A percentile compares a stretch with the other conserved stretches of the same genome.
phyloP scores from a whole-genome alignment of 2,888 invertebrate species.

The Diaphora mendica region DNA sequence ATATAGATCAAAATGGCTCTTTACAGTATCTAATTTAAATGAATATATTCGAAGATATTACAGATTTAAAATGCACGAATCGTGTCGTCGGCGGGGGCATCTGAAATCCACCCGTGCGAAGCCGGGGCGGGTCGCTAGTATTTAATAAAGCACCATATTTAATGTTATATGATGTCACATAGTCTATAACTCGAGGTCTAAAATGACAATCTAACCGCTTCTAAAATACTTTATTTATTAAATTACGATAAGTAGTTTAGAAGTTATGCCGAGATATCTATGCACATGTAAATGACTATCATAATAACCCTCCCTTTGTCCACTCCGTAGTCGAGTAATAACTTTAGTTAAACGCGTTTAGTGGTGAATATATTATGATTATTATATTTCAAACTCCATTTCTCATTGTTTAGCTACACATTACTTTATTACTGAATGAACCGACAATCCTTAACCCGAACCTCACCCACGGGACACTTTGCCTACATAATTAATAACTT shows the following conservation, averaged over 20 bases:
- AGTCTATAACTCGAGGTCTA: too few species aligned
- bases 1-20: too few species aligned
- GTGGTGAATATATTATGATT: conserved; percentile 2
- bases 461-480: conserved; percentile 38
- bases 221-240: not conserved
- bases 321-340: not conserved
- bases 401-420: conserved; percentile 16
- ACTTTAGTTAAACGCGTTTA: not conserved
- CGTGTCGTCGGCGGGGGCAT: too few species aligned
- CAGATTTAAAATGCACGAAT: too few species aligned
- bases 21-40: too few species aligned
- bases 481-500: conserved; percentile 59
- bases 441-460: conserved; percentile 36
- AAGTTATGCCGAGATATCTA: not conserved
- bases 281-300: not conserved
- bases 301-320: not conserved
- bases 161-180: not conserved
- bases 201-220: too few species aligned
- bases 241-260: not conserved
- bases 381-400: conserved; percentile 2
- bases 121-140: too few species aligned
- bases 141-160: too few species aligned
- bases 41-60: too few species aligned
- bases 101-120: too few species aligned
- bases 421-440: conserved; percentile 37